These are phyloP conservation scores for Galendromus occidentalis DNA, from an alignment of 1,140 invertebrate species.

Conservation along the genomic window DNA sequence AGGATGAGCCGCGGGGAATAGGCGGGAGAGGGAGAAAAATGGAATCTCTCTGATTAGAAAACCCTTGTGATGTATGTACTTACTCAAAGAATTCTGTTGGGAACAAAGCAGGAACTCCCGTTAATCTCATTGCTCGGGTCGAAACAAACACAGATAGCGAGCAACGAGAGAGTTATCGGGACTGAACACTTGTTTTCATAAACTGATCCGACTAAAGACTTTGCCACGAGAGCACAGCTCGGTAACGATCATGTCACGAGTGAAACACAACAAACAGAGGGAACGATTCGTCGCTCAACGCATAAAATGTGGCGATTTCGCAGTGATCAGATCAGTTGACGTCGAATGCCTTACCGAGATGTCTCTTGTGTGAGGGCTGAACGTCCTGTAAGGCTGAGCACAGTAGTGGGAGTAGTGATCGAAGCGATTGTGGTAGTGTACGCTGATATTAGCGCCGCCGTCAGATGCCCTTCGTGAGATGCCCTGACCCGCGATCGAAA, in stretches of 20 bases:
- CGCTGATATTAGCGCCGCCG: conserved; percentile 67
- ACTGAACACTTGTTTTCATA: too few species aligned
- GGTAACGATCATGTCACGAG: too few species aligned
- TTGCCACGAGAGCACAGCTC: too few species aligned
- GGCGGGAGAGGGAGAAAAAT: not conserved
- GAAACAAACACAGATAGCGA: too few species aligned
- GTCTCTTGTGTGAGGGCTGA: not conserved
- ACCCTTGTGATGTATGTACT: not conserved
- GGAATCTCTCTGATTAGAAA: not conserved
- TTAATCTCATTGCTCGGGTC: too few species aligned
- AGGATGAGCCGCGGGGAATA: not conserved
- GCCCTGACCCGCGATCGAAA: conserved; percentile 33
- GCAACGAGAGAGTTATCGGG: too few species aligned
- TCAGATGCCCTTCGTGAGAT: conserved; percentile 80
- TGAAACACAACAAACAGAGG: too few species aligned
- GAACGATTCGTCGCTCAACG: too few species aligned
- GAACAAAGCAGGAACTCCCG: not conserved
- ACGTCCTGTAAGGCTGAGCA: conserved; percentile 1
- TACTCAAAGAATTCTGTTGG: conserved; percentile 4
- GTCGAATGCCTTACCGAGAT: not conserved
- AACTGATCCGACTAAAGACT: too few species aligned
- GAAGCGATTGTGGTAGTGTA: conserved; percentile 21
- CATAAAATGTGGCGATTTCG: too few species aligned
- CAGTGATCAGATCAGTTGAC: too few species aligned
- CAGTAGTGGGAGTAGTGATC: conserved; percentile 2